phyloP scores from a whole-genome alignment of 2,113 vertebrate species.

The Marmota flaviventris region DNA sequence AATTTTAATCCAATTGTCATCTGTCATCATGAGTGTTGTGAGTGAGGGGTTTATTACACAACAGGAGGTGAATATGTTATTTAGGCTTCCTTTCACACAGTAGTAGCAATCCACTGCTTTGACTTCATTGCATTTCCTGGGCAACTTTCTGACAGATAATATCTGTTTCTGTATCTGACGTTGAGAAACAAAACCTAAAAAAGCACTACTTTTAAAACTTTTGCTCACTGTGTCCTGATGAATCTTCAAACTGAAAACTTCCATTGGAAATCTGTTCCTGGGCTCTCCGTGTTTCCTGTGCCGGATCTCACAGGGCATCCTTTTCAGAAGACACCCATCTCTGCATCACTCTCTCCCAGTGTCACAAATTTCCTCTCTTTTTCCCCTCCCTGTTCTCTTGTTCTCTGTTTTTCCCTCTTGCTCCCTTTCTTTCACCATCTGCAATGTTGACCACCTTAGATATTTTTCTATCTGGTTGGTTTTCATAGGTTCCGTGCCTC shows the following conservation, averaged over 20 bases:
- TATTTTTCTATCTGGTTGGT: background rate
- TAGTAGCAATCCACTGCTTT: background rate
- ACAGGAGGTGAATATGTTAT: background rate
- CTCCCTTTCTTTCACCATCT: background rate
- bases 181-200: background rate
- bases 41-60: background rate
- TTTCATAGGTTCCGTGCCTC: background rate
- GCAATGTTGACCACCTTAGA: background rate
- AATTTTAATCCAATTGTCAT: background rate
- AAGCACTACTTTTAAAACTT: background rate
- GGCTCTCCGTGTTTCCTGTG: fast-evolving
- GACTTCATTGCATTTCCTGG: background rate
- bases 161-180: background rate
- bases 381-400: background rate
- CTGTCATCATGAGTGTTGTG: background rate
- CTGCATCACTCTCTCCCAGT: fast-evolving
- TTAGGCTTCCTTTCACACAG: background rate
- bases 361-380: no score
- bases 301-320: fast-evolving
- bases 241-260: background rate
- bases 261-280: background rate
- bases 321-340: fast-evolving
- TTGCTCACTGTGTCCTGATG: background rate
- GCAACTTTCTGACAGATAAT: background rate
- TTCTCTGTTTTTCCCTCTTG: background rate